phyloP scores from a whole-genome alignment of 2,888 invertebrate species.

The Gisinianus flammeolus region DNA sequence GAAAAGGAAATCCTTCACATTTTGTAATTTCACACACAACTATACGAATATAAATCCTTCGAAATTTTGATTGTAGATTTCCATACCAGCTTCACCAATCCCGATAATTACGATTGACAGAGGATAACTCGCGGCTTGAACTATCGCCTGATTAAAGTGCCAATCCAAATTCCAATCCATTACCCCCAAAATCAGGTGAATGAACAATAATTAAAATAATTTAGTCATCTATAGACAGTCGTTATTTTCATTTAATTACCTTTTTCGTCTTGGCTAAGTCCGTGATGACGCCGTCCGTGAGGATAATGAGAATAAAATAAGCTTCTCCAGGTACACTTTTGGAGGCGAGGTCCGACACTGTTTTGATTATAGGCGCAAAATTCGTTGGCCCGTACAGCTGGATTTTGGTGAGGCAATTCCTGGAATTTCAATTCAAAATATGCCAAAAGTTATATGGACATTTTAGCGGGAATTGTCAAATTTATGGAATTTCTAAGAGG shows the following conservation, averaged over 20 bases:
- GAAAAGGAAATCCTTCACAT: too few relatives aligned
- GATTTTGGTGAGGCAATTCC: constrained; percentile 53
- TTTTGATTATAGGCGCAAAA: constrained; percentile 66
- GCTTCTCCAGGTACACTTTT: constrained; percentile 62
- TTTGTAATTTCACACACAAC: too few relatives aligned
- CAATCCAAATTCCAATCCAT: too few relatives aligned
- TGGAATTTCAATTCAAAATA: too few relatives aligned
- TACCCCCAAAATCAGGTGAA: too few relatives aligned
- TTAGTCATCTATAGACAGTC: too few relatives aligned
- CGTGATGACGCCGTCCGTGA: constrained; percentile 67
- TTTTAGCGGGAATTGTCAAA: too few relatives aligned
- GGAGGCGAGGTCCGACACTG: constrained; percentile 62
- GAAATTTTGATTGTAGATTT: too few relatives aligned
- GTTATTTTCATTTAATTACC: constrained; percentile 55
- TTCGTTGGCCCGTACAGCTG: constrained; percentile 68
- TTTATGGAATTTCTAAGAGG: too few relatives aligned
- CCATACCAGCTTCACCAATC: constrained; percentile 66
- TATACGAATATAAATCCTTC: too few relatives aligned
- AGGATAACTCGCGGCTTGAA: constrained; percentile 65
- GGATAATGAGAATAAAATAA: constrained; percentile 66
- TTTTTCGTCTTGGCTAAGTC: constrained; percentile 66
- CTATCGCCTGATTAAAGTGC: constrained; percentile 61
- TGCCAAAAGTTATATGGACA: too few relatives aligned
- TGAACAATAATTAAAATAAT: too few relatives aligned
- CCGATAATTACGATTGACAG: constrained; percentile 70